phyloP scores from a whole-genome alignment of 2,113 vertebrate genomes.

The Antennarius striatus region DNA sequence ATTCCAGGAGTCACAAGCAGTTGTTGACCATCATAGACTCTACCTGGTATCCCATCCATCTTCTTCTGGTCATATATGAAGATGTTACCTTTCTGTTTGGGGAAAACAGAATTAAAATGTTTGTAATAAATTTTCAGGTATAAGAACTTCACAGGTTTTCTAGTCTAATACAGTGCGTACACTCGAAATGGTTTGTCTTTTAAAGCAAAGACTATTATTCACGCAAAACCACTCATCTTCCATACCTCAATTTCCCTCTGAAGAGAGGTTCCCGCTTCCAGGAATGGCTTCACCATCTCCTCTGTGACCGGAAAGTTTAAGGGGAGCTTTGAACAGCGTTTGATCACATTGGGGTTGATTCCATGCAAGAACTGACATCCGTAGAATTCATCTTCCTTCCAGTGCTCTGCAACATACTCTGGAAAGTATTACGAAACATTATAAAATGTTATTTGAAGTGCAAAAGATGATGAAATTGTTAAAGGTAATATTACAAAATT shows the following conservation, averaged over 20 bases:
- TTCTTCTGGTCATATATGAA: conserved; percentile 78
- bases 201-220: too few relatives aligned
- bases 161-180: too few relatives aligned
- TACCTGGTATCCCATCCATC: conserved; percentile 66
- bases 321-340: conserved; percentile 82
- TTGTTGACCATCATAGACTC: conserved; percentile 32
- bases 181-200: too few relatives aligned
- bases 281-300: conserved; percentile 84
- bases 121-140: not conserved
- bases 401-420: conserved; percentile 84
- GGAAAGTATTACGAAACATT: not conserved
- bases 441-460: too few relatives aligned
- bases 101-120: too few relatives aligned
- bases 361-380: conserved; percentile 91
- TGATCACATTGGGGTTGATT: conserved; percentile 86
- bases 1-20: conserved; percentile 58
- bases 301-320: conserved; percentile 87
- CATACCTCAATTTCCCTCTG: conserved; percentile 84
- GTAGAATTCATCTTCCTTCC: conserved; percentile 86
- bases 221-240: conserved; percentile 20
- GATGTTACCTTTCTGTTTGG: conserved; percentile 77
- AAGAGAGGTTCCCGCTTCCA: conserved; percentile 80
- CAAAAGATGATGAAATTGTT: too few relatives aligned
- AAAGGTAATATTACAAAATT: too few relatives aligned
- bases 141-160: too few relatives aligned